Percentiles rank a stretch among this genome's conserved stretches.
Evolutionary conservation across 1,140 invertebrate species (phyloP).

Genomic region (Halyomorpha halys): DNA sequence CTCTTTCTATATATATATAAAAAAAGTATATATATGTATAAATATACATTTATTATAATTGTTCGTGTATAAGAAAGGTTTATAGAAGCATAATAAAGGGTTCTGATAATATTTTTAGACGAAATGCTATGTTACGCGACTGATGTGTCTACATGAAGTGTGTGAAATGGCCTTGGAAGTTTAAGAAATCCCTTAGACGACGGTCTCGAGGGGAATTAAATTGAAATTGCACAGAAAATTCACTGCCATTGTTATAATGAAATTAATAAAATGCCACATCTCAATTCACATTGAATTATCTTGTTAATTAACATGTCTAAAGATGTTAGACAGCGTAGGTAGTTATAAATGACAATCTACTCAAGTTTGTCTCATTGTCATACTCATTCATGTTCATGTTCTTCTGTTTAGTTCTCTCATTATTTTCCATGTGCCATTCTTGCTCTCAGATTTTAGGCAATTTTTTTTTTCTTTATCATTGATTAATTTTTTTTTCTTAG

Average conservation of each 20-base stretch:
- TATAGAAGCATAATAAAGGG: too few species aligned
- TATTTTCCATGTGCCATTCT: slow-evolving; percentile 6
- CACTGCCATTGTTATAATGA: neutral
- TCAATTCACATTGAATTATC: slow-evolving; percentile 12
- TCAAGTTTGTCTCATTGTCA: neutral
- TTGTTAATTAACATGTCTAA: neutral
- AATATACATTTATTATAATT: too few species aligned
- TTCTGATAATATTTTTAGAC: too few species aligned
- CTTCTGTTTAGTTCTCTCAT: neutral
- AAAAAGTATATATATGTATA: too few species aligned
- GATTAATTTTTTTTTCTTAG: too few species aligned
- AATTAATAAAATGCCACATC: neutral
- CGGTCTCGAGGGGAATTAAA: neutral
- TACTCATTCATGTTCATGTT: neutral
- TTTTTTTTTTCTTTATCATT: too few species aligned
- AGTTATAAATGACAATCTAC: neutral
- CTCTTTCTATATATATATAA: neutral
- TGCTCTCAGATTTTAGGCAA: slow-evolving; percentile 2
- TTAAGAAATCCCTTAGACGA: neutral
- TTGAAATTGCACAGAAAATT: slow-evolving; percentile 3
- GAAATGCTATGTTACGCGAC: too few species aligned
- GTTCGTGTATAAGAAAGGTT: too few species aligned
- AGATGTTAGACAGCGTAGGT: neutral
- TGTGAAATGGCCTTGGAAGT: slow-evolving; percentile 5
- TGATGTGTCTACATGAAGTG: too few species aligned